phyloP scores from a whole-genome alignment of 2,113 vertebrate genomes.

The Clarias batrachus region DNA sequence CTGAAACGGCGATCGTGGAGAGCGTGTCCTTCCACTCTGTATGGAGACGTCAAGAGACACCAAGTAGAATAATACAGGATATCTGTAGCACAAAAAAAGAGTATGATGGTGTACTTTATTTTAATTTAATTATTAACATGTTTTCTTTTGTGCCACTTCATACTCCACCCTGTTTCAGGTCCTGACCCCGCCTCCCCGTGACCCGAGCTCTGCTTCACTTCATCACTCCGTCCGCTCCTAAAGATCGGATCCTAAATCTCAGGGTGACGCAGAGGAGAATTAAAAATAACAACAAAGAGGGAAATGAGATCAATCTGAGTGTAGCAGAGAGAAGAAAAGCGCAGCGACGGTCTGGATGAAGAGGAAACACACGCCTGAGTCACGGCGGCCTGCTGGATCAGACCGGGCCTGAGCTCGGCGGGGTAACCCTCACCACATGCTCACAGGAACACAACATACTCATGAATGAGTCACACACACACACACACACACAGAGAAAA shows the following conservation, averaged over 20 bases:
- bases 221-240: background rate
- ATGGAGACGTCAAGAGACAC: too few species aligned
- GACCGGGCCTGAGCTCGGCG: slow-evolving; percentile 32
- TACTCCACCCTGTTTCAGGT: background rate
- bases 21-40: too few species aligned
- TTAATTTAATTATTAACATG: background rate
- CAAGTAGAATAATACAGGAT: background rate
- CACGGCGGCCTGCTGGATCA: slow-evolving; percentile 38
- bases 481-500: background rate
- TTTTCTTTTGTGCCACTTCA: background rate
- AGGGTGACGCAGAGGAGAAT: background rate
- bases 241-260: background rate
- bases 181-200: background rate
- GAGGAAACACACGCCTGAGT: slow-evolving; percentile 57
- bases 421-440: slow-evolving; percentile 48
- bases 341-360: background rate
- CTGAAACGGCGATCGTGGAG: too few species aligned
- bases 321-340: background rate
- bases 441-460: slow-evolving; percentile 37
- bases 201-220: background rate
- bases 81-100: background rate
- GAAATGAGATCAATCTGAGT: background rate
- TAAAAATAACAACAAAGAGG: background rate
- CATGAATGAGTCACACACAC: slow-evolving; percentile 32
- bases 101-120: background rate